Evolutionary conservation across 2,797 vertebrate species (phyloP).

Genomic region (Enteromius unitaeniatus): DNA sequence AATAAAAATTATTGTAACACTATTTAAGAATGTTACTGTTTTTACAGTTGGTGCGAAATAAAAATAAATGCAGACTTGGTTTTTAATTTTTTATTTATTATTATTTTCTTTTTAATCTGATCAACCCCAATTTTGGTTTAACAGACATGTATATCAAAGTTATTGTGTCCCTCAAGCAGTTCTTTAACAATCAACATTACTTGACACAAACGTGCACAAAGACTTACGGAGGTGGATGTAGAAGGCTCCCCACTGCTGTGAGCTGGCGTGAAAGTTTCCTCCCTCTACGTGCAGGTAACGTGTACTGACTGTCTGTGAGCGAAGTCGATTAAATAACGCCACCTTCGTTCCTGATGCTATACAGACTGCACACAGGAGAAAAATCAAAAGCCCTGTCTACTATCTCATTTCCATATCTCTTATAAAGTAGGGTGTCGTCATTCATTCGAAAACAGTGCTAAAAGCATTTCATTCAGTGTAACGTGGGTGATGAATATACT

Average conservation of each 20-base stretch:
- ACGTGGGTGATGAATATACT: constrained; percentile 69
- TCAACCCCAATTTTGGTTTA: not conserved
- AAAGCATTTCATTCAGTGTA: not conserved
- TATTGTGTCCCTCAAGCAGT: not conserved
- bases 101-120: not conserved
- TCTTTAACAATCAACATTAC: not conserved
- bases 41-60: not conserved
- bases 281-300: constrained; percentile 98
- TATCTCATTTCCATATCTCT: not conserved
- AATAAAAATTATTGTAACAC: not conserved
- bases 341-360: constrained; percentile 99
- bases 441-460: not conserved
- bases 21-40: not conserved
- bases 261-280: constrained; percentile 98
- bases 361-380: constrained; percentile 82
- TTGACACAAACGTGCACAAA: not conserved
- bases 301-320: constrained; percentile 98
- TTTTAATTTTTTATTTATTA: not conserved
- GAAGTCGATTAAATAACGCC: constrained; percentile 96
- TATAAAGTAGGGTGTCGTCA: not conserved
- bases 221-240: constrained; percentile 97
- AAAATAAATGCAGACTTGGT: not conserved
- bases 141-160: not conserved
- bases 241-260: constrained; percentile 98
- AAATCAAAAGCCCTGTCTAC: not conserved